Evolutionary conservation across 1,140 invertebrate genomes (phyloP).

Genomic region (Trissolcus basalis): DNA sequence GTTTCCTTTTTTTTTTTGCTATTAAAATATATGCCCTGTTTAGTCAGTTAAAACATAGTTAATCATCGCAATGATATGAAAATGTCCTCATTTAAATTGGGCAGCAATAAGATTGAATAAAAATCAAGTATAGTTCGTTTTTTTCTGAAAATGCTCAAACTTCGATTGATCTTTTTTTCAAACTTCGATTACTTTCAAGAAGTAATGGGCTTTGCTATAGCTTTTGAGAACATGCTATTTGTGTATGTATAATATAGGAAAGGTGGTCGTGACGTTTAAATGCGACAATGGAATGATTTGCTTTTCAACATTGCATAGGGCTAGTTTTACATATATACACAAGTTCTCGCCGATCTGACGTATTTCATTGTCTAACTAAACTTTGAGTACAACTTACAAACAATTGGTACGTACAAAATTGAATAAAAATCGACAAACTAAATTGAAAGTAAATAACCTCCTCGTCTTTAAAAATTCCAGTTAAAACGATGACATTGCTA

Average conservation of each 20-base stretch:
- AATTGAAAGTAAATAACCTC: neutral
- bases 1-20: too few species aligned
- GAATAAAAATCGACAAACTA: constrained; percentile 10
- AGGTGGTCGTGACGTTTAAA: constrained; percentile 29
- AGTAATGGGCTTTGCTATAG: constrained; percentile 20
- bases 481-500: constrained; percentile 9
- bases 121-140: too few species aligned
- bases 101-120: too few species aligned
- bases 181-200: constrained; percentile 31
- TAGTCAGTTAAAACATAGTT: too few species aligned
- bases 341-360: neutral
- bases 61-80: too few species aligned
- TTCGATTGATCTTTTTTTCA: too few species aligned
- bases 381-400: neutral
- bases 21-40: too few species aligned
- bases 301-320: constrained; percentile 9
- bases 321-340: constrained; percentile 30
- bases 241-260: neutral
- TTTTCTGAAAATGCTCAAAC: too few species aligned
- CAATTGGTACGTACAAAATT: constrained; percentile 13
- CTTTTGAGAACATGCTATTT: too few species aligned
- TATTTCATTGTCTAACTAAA: neutral
- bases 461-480: constrained; percentile 2
- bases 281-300: constrained; percentile 42
- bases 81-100: too few species aligned